Evolutionary conservation across 2,888 invertebrate species (phyloP).

Genomic region (Xestoiulus laeticollis): DNA sequence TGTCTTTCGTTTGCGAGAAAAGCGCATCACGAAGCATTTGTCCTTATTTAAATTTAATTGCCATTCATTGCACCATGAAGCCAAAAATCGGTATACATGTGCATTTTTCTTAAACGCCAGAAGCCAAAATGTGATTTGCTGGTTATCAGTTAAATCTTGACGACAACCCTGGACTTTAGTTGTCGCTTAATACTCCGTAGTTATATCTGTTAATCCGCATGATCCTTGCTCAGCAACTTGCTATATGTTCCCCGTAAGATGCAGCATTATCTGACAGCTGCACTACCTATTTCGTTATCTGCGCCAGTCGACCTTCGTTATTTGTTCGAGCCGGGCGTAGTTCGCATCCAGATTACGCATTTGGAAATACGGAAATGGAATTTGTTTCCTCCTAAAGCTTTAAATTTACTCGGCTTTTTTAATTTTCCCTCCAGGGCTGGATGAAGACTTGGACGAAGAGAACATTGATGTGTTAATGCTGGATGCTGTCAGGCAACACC

Average conservation of each 20-base stretch:
- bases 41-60: too few relatives aligned
- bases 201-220: background rate
- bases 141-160: background rate
- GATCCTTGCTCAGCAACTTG: too few relatives aligned
- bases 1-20: too few relatives aligned
- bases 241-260: too few relatives aligned
- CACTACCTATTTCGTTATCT: background rate
- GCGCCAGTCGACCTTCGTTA: background rate
- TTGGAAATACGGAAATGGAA: background rate
- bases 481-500: background rate
- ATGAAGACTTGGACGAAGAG: background rate
- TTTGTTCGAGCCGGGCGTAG: background rate
- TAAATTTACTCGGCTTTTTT: background rate
- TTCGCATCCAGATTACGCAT: background rate
- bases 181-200: background rate
- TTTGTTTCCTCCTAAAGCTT: background rate
- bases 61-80: too few relatives aligned
- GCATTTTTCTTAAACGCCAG: too few relatives aligned
- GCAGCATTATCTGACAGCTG: background rate
- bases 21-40: too few relatives aligned
- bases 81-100: too few relatives aligned
- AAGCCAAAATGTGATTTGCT: background rate
- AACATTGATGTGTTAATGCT: background rate
- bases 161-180: background rate
- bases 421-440: background rate